Conservation (phyloP, 2,888 invertebrate species). For the Chirona hameri region DNA sequence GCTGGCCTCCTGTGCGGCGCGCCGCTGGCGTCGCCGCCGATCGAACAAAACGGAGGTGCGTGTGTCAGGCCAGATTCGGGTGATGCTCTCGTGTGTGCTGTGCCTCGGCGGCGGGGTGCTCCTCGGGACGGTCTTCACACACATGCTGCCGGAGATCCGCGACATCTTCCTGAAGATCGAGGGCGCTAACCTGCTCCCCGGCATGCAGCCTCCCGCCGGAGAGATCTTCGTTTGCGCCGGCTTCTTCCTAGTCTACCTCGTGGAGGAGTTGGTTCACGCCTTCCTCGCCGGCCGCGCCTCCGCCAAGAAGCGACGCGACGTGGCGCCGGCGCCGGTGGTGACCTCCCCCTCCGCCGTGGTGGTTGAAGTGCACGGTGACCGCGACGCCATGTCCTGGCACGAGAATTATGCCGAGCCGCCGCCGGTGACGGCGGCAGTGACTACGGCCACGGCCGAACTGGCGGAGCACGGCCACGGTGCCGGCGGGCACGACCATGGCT, state of each 20-base stretch:
- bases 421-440: constrained; percentile 41
- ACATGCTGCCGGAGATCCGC: constrained; percentile 72
- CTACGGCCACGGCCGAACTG: constrained; percentile 43
- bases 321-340: background rate
- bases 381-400: constrained; percentile 1
- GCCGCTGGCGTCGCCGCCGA: background rate
- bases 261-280: constrained; percentile 49
- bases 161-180: constrained; percentile 55
- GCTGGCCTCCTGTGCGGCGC: background rate
- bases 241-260: constrained; percentile 55
- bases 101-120: constrained; percentile 84
- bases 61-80: constrained; percentile 33
- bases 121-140: constrained; percentile 74
- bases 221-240: constrained; percentile 54
- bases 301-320: constrained; percentile 25
- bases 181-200: constrained; percentile 43
- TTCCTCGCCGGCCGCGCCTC: constrained; percentile 34
- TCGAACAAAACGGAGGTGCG: background rate
- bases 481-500: constrained; percentile 31
- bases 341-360: background rate
- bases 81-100: constrained; percentile 58
- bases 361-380: background rate
- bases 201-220: constrained; percentile 49
- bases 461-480: constrained; percentile 35
- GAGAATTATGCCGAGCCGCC: background rate